Base-by-base conservation (phyloP, 2,888 invertebrate genomes). In the Thysanoteuthis rhombus region DNA sequence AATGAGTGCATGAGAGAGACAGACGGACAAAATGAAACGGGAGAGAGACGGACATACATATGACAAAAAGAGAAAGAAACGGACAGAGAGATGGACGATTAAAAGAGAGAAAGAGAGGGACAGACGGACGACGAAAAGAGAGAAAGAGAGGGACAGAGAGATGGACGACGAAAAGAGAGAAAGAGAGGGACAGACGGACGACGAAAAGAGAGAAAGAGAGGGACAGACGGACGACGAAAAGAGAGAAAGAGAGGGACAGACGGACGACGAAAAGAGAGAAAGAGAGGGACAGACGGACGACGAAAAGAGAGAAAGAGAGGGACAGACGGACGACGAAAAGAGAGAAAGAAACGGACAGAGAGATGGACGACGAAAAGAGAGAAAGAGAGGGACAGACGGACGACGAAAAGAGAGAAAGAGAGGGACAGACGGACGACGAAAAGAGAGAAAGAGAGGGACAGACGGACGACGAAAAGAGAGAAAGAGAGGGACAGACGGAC, bases 81-180 rank as follows among this genome's bases (percentile, higher is more conserved):
- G n/a, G n/a, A n/a, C n/a, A n/a, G n/a, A n/a, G n/a, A 89, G 45
- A 93, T 28, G 22, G n/a, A 32, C 19, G 89, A n/a, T n/a, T 39
- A 38, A 92, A 90, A 42, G 47, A 90, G 93, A 90, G 45, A 39
- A 45, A 3, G 42, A 47, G 40, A 90, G n/a, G 47, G 90, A 93
- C 19, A 89, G 42, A 93, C 36, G 12, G 1, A 36, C 1, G 36
- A 89, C 3, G 38, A 89, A 38, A 36, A 89, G 36, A 36, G 36
- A 38, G 22, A 38, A 16, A 8, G 3, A 38, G 6, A 32, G 36
- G 38, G n/a, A 38, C 8, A n/a, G n/a, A n/a, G n/a, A n/a, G n/a
- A n/a, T n/a, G n/a, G n/a, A n/a, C n/a, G n/a, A n/a, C n/a, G 90
- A 36, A 90, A 90, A 90, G 90, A 90, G 93, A 90, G 42, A 38